These are phyloP conservation scores for Drosophila sordidapex DNA, from an alignment of 2,888 invertebrate genomes.

Conservation along the genomic window DNA sequence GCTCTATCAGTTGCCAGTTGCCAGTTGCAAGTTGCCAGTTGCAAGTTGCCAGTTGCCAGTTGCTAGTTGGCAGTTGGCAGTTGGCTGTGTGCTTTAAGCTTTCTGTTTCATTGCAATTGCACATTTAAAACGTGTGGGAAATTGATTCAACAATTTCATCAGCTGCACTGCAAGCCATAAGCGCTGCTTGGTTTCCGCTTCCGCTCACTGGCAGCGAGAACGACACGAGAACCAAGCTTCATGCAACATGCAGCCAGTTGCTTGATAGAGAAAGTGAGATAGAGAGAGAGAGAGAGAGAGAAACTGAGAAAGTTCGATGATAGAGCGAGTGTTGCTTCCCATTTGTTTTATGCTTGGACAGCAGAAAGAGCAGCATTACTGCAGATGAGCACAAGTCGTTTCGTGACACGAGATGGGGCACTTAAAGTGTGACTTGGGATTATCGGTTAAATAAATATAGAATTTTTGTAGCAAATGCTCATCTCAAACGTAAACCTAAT, in stretches of 20 bases:
- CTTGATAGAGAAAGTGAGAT: background rate
- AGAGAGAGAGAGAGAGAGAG: background rate
- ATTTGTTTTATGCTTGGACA: conserved; percentile 50
- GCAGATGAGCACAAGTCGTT: conserved; percentile 33
- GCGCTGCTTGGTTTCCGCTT: conserved; percentile 62
- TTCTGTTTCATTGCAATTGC: conserved; percentile 44
- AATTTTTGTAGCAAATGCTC: background rate
- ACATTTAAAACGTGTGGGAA: conserved; percentile 51
- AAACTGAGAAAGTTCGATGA: background rate
- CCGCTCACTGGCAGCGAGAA: conserved; percentile 44
- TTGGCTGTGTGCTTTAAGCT: conserved; percentile 27
- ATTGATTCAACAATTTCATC: conserved; percentile 66
- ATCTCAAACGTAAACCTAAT: conserved; percentile 6
- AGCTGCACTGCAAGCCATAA: conserved; percentile 48
- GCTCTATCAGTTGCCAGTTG: conserved; percentile 26
- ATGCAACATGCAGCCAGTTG: conserved; percentile 2
- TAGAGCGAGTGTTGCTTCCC: conserved; percentile 50
- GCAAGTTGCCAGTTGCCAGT: background rate
- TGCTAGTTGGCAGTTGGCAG: background rate
- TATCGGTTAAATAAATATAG: background rate
- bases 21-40: background rate
- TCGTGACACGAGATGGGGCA: conserved; percentile 19
- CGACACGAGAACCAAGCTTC: background rate
- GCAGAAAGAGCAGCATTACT: background rate
- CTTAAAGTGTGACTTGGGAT: background rate